A percentile compares a stretch with the other conserved stretches of the same genome.
Conservation (phyloP, 2,113 vertebrate species). For the Paramormyrops kingsleyae region DNA sequence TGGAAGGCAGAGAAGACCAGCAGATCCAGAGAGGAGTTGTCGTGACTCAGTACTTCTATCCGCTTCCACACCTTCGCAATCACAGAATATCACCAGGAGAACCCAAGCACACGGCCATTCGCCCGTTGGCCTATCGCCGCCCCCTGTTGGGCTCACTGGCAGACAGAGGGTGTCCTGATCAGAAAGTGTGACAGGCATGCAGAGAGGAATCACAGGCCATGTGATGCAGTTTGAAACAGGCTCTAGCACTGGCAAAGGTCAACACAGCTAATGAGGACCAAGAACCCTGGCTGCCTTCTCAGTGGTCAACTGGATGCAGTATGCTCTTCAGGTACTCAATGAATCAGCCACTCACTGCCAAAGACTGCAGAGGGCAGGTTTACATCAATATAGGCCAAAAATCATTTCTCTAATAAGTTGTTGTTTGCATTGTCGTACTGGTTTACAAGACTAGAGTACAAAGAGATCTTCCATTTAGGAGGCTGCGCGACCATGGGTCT, state of each 20-base stretch:
- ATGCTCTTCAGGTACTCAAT: background rate
- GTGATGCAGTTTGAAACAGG: background rate
- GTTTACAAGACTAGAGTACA: background rate
- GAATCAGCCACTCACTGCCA: background rate
- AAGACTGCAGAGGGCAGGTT: too few species aligned
- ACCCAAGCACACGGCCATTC: background rate
- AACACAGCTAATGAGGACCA: background rate
- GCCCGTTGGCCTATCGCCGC: background rate
- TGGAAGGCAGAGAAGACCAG: background rate
- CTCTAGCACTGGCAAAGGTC: conserved; percentile 11
- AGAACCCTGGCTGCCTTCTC: background rate
- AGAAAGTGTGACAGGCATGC: conserved; percentile 8
- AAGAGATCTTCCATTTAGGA: background rate
- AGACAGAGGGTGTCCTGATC: background rate
- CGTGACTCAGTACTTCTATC: background rate
- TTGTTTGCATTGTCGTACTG: background rate
- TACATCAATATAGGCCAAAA: background rate
- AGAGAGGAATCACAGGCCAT: background rate
- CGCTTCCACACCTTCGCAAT: background rate
- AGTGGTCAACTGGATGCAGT: background rate
- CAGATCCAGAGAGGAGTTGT: background rate
- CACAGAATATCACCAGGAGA: background rate
- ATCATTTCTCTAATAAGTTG: background rate
- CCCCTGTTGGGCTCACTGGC: background rate
- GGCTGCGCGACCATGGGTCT: background rate